phyloP scores from a whole-genome alignment of 2,113 vertebrate species.

The Zosterops hypoxanthus region DNA sequence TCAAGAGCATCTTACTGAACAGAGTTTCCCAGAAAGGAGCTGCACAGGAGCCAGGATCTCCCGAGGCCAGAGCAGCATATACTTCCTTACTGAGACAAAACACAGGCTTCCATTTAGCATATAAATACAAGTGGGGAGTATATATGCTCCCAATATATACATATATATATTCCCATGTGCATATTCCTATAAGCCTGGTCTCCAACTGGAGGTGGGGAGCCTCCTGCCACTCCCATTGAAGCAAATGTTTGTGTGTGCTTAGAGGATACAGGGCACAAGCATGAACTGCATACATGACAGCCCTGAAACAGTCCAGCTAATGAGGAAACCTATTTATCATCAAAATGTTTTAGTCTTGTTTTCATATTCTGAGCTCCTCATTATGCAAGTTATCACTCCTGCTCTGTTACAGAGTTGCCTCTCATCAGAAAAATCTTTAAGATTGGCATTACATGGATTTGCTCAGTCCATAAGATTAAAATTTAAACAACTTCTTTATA shows the following conservation, averaged over 20 bases:
- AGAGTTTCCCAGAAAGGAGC: conserved; percentile 12
- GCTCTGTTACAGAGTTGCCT: background rate
- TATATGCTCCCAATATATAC: background rate
- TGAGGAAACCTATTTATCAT: background rate
- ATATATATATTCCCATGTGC: background rate
- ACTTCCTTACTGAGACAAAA: background rate
- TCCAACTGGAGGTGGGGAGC: background rate
- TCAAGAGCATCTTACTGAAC: background rate
- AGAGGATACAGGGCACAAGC: background rate
- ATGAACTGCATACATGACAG: background rate
- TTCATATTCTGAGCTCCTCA: background rate
- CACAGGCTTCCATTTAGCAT: background rate
- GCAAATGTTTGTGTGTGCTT: background rate
- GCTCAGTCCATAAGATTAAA: background rate
- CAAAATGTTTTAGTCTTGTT: background rate
- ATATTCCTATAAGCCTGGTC: background rate
- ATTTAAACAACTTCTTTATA: background rate
- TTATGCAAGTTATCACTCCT: background rate
- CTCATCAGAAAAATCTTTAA: background rate
- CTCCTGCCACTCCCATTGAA: background rate
- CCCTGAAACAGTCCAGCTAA: background rate
- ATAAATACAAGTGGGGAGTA: background rate
- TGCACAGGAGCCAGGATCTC: background rate
- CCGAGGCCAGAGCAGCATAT: background rate
- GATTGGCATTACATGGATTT: background rate